A percentile compares a stretch with the other conserved stretches of the same genome.
phyloP scores from a whole-genome alignment of 2,888 invertebrate genomes.

The Drosophila pseudotalamancana region DNA sequence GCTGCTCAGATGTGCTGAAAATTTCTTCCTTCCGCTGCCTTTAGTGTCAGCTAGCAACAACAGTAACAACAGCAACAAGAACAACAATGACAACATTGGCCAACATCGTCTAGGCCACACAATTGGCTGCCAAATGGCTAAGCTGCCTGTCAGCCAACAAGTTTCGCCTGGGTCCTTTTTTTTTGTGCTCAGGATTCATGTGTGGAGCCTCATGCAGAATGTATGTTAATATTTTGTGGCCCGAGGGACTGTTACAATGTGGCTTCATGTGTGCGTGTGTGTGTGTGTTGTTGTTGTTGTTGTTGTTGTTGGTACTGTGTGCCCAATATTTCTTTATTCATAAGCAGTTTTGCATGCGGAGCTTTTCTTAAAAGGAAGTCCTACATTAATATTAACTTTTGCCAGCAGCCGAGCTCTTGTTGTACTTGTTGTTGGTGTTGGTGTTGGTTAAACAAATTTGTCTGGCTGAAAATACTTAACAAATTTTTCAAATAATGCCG shows the following conservation, averaged over 20 bases:
- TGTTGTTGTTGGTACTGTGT: too few species aligned
- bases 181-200: constrained; percentile 26
- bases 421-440: constrained; percentile 10
- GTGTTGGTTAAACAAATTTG: constrained; percentile 46
- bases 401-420: not conserved
- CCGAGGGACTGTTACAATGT: constrained; percentile 4
- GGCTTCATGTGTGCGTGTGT: constrained; percentile 2
- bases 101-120: constrained; percentile 53
- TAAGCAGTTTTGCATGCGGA: constrained; percentile 50
- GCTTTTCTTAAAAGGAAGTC: constrained; percentile 38
- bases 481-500: constrained; percentile 53
- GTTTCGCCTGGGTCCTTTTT: constrained; percentile 36
- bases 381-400: constrained; percentile 66
- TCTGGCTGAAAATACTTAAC: constrained; percentile 32
- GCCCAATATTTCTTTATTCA: constrained; percentile 53
- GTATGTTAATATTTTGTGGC: constrained; percentile 45
- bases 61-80: constrained; percentile 11
- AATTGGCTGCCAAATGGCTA: constrained; percentile 74
- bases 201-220: constrained; percentile 40
- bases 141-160: constrained; percentile 54
- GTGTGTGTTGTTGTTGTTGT: constrained; percentile 10
- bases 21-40: constrained; percentile 73
- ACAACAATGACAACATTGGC: constrained; percentile 11
- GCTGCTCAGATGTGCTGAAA: constrained; percentile 61
- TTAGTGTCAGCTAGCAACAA: constrained; percentile 41